Conservation (phyloP, 1,140 invertebrate species). For the Caenorhabditis elegans region DNA sequence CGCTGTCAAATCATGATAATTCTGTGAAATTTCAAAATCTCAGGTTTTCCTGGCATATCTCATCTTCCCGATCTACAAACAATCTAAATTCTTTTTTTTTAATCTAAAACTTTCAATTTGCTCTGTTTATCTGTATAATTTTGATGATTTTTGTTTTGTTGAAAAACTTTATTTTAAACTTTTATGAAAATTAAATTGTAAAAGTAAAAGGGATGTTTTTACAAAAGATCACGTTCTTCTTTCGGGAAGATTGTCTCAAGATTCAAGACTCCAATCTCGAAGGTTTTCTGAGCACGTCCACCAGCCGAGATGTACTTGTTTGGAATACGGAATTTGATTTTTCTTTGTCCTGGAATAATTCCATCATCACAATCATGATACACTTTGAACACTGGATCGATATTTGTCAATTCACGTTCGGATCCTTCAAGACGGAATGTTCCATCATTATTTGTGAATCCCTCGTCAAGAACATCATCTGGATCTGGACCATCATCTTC, state of each 20-base stretch:
- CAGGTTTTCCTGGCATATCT: too few species aligned
- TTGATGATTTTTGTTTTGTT: too few species aligned
- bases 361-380: conserved; percentile 64
- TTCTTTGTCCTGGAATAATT: conserved; percentile 56
- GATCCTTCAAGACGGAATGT: conserved; percentile 47
- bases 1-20: too few species aligned
- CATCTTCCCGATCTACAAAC: too few species aligned
- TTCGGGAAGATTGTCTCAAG: conserved; percentile 58
- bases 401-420: conserved; percentile 51
- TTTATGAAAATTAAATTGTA: too few species aligned
- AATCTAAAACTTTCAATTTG: too few species aligned
- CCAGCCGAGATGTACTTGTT: conserved; percentile 45
- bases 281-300: conserved; percentile 46
- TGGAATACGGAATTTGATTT: conserved; percentile 48
- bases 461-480: conserved; percentile 52
- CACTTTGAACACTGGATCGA: conserved; percentile 53
- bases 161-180: too few species aligned
- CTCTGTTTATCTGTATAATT: too few species aligned
- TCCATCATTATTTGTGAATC: conserved; percentile 46
- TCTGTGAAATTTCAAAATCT: too few species aligned
- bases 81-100: too few species aligned
- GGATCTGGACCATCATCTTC: conserved; percentile 53
- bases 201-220: too few species aligned
- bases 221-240: conserved; percentile 58
- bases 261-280: conserved; percentile 60